Evolutionary conservation across 2,113 vertebrate species (phyloP).

Genomic region (Psilopogon haemacephalus): DNA sequence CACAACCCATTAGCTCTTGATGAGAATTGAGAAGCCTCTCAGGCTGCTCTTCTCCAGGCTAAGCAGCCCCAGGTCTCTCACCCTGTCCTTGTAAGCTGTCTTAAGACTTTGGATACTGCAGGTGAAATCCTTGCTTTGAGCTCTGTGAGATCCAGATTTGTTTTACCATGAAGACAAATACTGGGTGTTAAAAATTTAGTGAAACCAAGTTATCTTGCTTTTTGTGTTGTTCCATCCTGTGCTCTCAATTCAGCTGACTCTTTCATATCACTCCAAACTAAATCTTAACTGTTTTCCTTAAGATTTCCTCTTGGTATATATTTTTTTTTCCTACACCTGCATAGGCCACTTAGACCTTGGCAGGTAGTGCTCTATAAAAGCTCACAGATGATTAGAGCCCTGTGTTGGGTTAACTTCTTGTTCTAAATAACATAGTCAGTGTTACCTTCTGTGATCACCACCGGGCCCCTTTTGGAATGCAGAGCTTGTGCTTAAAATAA

Average conservation of each 20-base stretch:
- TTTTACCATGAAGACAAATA: not conserved
- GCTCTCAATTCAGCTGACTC: not conserved
- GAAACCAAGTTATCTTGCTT: not conserved
- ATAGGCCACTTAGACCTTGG: not conserved
- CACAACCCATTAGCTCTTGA: too few relatives aligned
- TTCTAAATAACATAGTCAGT: not conserved
- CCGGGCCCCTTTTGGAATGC: not conserved
- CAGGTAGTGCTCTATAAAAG: not conserved
- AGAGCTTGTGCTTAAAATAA: not conserved
- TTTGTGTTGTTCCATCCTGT: not conserved
- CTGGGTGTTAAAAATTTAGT: not conserved
- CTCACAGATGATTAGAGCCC: not conserved
- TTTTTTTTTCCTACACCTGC: not conserved
- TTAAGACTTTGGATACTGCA: rapidly evolving
- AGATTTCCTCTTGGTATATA: not conserved
- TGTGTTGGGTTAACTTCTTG: not conserved
- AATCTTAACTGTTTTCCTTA: not conserved
- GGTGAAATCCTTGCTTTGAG: not conserved
- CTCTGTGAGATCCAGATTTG: rapidly evolving
- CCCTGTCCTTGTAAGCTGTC: not conserved
- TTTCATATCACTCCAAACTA: not conserved
- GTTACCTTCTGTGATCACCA: not conserved
- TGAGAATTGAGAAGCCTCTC: too few relatives aligned
- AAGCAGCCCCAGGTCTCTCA: too few relatives aligned
- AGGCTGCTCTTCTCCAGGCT: too few relatives aligned